Conservation (phyloP, 1,140 invertebrate species). For the Nymphalis io region DNA sequence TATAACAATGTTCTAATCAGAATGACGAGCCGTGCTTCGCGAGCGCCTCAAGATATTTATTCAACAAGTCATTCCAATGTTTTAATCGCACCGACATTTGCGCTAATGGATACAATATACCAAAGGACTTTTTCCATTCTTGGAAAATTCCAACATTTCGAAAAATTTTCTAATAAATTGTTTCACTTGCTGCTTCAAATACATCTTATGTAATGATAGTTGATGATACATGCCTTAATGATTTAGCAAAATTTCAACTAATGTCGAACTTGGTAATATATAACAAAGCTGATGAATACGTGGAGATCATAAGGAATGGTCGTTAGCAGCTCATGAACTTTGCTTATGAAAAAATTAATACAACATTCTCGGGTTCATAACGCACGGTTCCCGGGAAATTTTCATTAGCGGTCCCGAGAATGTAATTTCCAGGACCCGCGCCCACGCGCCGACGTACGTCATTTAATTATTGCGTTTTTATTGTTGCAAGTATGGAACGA, state of each 20-base stretch:
- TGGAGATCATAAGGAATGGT: neutral
- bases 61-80: neutral
- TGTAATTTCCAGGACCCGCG: constrained; percentile 27
- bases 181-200: too few relatives aligned
- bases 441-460: neutral
- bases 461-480: constrained; percentile 29
- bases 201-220: too few relatives aligned
- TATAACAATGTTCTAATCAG: constrained; percentile 10
- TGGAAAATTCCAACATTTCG: too few relatives aligned
- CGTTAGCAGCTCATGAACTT: neutral
- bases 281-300: neutral
- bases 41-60: neutral
- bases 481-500: constrained; percentile 24
- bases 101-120: too few relatives aligned
- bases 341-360: constrained; percentile 32
- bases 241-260: too few relatives aligned
- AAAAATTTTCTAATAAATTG: too few relatives aligned
- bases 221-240: too few relatives aligned
- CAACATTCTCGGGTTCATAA: constrained; percentile 28
- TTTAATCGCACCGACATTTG: neutral
- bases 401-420: constrained; percentile 40
- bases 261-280: too few relatives aligned
- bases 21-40: constrained; percentile 4
- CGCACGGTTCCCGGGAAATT: constrained; percentile 29
- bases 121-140: too few relatives aligned